Conservation (phyloP, 2,888 invertebrate species). For the Cotesia congregata region DNA sequence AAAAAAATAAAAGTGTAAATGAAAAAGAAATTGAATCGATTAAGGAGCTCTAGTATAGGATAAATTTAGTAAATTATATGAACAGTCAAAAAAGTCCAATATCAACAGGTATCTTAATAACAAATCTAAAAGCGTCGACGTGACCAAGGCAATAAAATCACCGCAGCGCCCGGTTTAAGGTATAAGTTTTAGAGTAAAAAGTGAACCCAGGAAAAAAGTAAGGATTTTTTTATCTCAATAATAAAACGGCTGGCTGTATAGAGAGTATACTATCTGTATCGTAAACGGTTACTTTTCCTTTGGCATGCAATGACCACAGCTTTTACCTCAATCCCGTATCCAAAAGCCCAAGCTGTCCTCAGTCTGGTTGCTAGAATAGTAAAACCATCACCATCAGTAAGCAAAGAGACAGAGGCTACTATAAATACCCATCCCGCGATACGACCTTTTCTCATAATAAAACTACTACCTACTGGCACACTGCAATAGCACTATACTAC, state of each 20-base stretch:
- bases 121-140: neutral
- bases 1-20: conserved; percentile 73
- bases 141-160: neutral
- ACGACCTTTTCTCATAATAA: conserved; percentile 18
- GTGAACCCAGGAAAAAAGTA: neutral
- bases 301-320: conserved; percentile 61
- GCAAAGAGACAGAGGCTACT: conserved; percentile 8
- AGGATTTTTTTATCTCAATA: neutral
- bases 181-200: neutral
- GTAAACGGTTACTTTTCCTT: conserved; percentile 58
- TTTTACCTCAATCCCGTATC: conserved; percentile 56
- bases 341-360: neutral
- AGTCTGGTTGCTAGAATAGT: no score
- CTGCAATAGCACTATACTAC: neutral
- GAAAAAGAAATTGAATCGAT: conserved; percentile 75
- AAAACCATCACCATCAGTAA: neutral
- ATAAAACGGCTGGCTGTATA: conserved; percentile 41
- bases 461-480: neutral
- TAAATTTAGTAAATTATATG: neutral
- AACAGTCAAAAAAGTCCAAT: neutral
- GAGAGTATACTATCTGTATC: conserved; percentile 33
- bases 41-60: neutral
- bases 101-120: conserved; percentile 1
- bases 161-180: neutral
- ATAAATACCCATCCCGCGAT: conserved; percentile 26